phyloP scores from a whole-genome alignment of 2,888 invertebrate genomes.

The Epinotia demarniana region DNA sequence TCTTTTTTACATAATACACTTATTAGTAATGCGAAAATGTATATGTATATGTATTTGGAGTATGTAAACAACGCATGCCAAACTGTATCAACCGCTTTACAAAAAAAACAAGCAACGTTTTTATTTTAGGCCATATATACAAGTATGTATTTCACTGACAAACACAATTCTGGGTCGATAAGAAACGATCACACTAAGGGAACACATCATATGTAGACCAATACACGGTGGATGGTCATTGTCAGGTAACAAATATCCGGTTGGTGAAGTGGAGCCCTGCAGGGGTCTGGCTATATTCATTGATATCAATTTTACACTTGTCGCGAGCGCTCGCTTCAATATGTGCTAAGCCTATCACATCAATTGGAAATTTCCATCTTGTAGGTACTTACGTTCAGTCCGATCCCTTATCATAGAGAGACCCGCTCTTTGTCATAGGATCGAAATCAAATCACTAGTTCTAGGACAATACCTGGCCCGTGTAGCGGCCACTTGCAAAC shows the following conservation, averaged over 20 bases:
- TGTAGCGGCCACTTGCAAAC: slow-evolving; percentile 5
- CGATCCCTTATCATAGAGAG: not conserved
- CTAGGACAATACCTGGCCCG: slow-evolving; percentile 5
- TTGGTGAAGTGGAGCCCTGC: not conserved
- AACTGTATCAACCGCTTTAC: too few species aligned
- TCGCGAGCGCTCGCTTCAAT: not conserved
- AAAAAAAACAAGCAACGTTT: not conserved
- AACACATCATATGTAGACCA: not conserved
- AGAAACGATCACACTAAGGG: not conserved
- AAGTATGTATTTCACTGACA: too few species aligned
- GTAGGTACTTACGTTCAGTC: not conserved
- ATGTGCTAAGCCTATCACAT: not conserved
- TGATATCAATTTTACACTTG: not conserved
- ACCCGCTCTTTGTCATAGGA: not conserved
- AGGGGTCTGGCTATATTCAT: not conserved
- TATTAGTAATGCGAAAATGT: not conserved
- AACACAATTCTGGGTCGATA: not conserved
- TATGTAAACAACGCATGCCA: too few species aligned
- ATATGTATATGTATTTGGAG: not conserved
- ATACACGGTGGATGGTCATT: not conserved
- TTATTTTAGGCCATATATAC: too few species aligned
- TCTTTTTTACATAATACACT: not conserved
- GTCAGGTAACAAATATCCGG: not conserved
- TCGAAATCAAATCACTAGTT: not conserved
- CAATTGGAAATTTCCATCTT: not conserved